Conservation (phyloP, 2,888 invertebrate genomes). For the Plebejus anna region DNA sequence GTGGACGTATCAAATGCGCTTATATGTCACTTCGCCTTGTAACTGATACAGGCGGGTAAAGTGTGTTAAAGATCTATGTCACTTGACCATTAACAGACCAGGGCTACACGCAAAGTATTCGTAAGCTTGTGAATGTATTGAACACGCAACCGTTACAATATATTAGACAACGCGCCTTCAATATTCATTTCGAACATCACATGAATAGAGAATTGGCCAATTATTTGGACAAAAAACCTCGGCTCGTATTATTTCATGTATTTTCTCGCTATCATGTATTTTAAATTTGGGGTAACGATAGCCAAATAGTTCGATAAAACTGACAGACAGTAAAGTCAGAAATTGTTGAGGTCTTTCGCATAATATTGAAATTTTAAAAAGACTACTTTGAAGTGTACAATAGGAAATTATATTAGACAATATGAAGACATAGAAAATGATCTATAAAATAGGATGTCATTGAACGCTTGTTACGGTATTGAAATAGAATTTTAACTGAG, state of each 20-base stretch:
- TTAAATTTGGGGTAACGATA: not conserved
- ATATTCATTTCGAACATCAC: slow-evolving; percentile 13
- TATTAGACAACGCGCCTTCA: slow-evolving; percentile 12
- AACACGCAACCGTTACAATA: slow-evolving; percentile 39
- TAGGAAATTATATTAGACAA: not conserved
- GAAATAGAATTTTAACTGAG: slow-evolving; percentile 1
- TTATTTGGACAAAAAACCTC: not conserved
- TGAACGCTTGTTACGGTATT: slow-evolving; percentile 12
- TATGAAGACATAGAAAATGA: not conserved
- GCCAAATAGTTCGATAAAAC: no score
- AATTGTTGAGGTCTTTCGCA: no score
- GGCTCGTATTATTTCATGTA: not conserved
- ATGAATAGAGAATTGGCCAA: not conserved
- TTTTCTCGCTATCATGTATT: not conserved
- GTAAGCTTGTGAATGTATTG: slow-evolving; percentile 40
- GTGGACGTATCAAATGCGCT: slow-evolving; percentile 25
- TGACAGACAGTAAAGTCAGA: no score
- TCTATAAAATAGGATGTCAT: slow-evolving; percentile 6
- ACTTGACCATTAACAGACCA: slow-evolving; percentile 56
- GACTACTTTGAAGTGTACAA: not conserved
- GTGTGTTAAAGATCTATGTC: slow-evolving; percentile 55
- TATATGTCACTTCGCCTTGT: slow-evolving; percentile 25
- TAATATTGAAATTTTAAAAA: not conserved
- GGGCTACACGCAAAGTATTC: slow-evolving; percentile 50
- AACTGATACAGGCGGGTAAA: slow-evolving; percentile 32